Evolutionary conservation across 1,140 invertebrate species (phyloP).

Genomic region (Vanessa atalanta): DNA sequence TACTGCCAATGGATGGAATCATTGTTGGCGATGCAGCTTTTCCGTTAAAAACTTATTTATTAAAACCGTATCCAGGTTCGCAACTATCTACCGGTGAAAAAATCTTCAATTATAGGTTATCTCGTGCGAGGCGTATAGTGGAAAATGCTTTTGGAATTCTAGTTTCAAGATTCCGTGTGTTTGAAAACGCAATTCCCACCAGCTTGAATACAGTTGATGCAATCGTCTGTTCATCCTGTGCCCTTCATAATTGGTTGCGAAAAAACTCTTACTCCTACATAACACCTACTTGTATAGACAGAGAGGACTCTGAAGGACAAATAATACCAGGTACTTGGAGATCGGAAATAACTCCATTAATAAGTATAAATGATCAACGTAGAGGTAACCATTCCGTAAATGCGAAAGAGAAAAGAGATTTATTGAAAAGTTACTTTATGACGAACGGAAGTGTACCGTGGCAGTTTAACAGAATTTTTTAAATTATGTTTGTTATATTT

Average conservation of each 20-base stretch:
- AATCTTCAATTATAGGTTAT: slow-evolving; percentile 2
- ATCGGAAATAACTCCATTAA: slow-evolving; percentile 4
- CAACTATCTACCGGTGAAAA: slow-evolving; percentile 3
- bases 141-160: slow-evolving; percentile 3
- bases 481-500: slow-evolving; percentile 15
- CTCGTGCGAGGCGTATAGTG: slow-evolving; percentile 4
- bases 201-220: slow-evolving; percentile 3
- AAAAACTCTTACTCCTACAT: slow-evolving; percentile 1
- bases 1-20: slow-evolving; percentile 1
- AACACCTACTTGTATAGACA: background rate
- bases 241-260: slow-evolving; percentile 5
- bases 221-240: background rate
- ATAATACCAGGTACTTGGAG: slow-evolving; percentile 1
- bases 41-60: slow-evolving; percentile 6
- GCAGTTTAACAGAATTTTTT: slow-evolving; percentile 13
- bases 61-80: slow-evolving; percentile 5
- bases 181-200: slow-evolving; percentile 5
- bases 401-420: slow-evolving; percentile 1
- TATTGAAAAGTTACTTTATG: slow-evolving; percentile 9
- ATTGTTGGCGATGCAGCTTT: slow-evolving; percentile 5
- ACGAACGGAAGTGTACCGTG: slow-evolving; percentile 6
- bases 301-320: slow-evolving; percentile 5
- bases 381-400: slow-evolving; percentile 1
- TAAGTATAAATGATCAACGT: slow-evolving; percentile 4
- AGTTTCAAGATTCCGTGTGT: slow-evolving; percentile 5